Base-by-base conservation (phyloP, 2,888 invertebrate genomes). In the Drosophila dives region DNA sequence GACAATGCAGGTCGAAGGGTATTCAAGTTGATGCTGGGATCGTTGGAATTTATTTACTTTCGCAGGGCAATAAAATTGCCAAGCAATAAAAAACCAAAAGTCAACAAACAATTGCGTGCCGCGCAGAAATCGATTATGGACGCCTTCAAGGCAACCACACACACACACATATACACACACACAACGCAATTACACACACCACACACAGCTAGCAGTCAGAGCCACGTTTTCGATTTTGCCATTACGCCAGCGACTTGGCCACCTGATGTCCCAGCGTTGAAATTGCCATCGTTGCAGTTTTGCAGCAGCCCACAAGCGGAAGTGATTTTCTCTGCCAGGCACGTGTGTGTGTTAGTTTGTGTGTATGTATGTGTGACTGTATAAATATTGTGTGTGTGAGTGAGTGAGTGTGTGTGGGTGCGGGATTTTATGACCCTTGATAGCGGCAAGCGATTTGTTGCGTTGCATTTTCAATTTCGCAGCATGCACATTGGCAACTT, bases 31-130 rank as follows among this genome's bases (percentile, higher is more conserved):
- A 34, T 56, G 26, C 42, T 63, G 45, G 23, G 34, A n/a, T 56
- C 33, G 29, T 15, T 33, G 20, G 26, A 63, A 63, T 66, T 74
- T 77, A 77, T 71, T 77, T 71, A 62, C 77, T 71, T 38, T 34
- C 20, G 10, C 66, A 61, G 61, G 76, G 66, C 79, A 79, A 81
- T 82, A 86, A 83, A 85, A 81, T 75, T 75, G 80, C 73, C 91
- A 88, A 85, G 89, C 90, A 90, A 90, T 91, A 89, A 91, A 45
- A 91, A 90, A 86, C 83, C 88, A 90, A 91, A 91, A 90, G 84
- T 91, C 88, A 88, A 90, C 86, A 90, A 83, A 83, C 86, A 83
- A 81, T 84, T 80, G 79, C 82, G 70, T 63, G 68, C 61, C 73
- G 53, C 49, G 53, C 76, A 72, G 79, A 82, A 88, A 85, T 85